Evolutionary conservation across 2,113 vertebrate genomes (phyloP).

Genomic region (Rhinolophus sinicus): DNA sequence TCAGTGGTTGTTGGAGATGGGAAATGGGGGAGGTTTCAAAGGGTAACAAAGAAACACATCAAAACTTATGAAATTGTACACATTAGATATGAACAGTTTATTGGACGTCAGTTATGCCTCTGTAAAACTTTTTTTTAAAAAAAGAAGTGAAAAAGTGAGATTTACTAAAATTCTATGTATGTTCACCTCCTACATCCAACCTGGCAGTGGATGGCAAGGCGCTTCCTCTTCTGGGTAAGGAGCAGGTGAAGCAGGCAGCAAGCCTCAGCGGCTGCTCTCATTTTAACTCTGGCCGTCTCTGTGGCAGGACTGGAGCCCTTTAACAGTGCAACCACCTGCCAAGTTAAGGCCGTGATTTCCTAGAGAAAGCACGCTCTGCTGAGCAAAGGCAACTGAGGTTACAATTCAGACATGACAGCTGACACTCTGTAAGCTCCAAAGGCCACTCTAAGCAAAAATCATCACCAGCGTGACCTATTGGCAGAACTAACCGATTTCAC

Average conservation of each 20-base stretch:
- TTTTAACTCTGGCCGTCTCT: background rate
- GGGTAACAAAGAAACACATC: background rate
- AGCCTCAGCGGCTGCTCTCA: background rate
- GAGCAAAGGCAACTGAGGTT: slow-evolving; percentile 28
- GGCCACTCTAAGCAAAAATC: background rate
- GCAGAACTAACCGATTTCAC: background rate
- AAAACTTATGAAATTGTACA: background rate
- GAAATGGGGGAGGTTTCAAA: background rate
- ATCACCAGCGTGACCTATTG: background rate
- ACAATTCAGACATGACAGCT: background rate
- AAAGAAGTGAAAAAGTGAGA: background rate
- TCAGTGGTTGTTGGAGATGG: background rate
- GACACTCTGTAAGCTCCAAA: background rate
- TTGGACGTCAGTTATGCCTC: background rate
- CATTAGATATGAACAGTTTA: background rate
- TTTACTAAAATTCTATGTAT: background rate
- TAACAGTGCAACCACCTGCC: slow-evolving; percentile 22
- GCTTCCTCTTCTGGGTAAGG: background rate
- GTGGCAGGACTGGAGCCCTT: slow-evolving; percentile 29
- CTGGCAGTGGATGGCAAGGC: background rate
- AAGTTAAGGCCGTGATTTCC: slow-evolving; percentile 13
- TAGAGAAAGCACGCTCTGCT: slow-evolving; percentile 44
- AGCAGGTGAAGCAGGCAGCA: background rate
- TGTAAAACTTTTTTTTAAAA: background rate
- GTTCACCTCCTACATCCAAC: background rate